Conservation (phyloP, 2,888 invertebrate genomes). For the Meteorus colon region DNA sequence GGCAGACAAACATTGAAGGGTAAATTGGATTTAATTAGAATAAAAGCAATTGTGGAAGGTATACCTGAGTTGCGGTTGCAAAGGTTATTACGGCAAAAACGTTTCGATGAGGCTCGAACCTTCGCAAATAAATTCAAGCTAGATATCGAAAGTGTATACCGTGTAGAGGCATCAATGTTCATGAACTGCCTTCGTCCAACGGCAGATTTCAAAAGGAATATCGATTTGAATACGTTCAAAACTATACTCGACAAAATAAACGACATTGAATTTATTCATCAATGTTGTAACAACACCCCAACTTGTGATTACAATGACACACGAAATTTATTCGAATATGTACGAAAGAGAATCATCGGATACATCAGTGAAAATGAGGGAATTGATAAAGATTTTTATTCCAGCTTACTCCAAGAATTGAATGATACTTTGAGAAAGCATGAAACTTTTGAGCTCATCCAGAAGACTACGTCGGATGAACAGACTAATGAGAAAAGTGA, state of each 20-base stretch:
- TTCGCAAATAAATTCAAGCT: slow-evolving; percentile 73
- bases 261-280: slow-evolving; percentile 72
- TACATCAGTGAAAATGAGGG: slow-evolving; percentile 51
- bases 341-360: slow-evolving; percentile 61
- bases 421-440: slow-evolving; percentile 64
- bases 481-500: slow-evolving; percentile 49
- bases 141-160: slow-evolving; percentile 69
- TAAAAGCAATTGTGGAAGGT: slow-evolving; percentile 72
- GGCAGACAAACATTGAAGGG: slow-evolving; percentile 52
- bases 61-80: slow-evolving; percentile 73
- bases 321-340: slow-evolving; percentile 66
- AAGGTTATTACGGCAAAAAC: slow-evolving; percentile 71
- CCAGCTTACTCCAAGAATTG: slow-evolving; percentile 12
- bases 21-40: slow-evolving; percentile 61
- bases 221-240: slow-evolving; percentile 70
- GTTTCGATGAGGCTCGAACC: slow-evolving; percentile 74
- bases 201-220: slow-evolving; percentile 47
- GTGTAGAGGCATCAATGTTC: slow-evolving; percentile 72
- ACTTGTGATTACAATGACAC: slow-evolving; percentile 65
- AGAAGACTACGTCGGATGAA: slow-evolving; percentile 53
- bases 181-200: slow-evolving; percentile 64
- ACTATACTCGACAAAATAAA: slow-evolving; percentile 71
- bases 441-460: slow-evolving; percentile 71
- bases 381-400: not conserved
- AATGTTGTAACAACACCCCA: slow-evolving; percentile 72